These are phyloP conservation scores for Tor tambroides DNA, from an alignment of 2,113 vertebrate genomes.

Conservation along the genomic window DNA sequence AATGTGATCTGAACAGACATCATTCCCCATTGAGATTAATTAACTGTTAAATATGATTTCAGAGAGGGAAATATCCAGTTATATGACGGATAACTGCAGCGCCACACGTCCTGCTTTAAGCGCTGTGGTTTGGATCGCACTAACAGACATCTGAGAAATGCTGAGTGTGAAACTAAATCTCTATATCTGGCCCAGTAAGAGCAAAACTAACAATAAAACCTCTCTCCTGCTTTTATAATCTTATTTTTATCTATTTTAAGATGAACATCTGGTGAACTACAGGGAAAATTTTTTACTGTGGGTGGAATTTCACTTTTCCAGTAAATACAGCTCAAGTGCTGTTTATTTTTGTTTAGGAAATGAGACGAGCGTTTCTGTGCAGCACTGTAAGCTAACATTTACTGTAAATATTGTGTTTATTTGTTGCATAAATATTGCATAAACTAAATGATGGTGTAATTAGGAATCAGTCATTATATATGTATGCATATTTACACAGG, in stretches of 20 bases:
- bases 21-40: constrained; percentile 11
- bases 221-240: not conserved
- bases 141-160: constrained; percentile 49
- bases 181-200: not conserved
- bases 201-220: not conserved
- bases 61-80: constrained; percentile 1
- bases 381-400: not conserved
- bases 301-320: not conserved
- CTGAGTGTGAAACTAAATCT: constrained; percentile 26
- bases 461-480: not conserved
- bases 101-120: constrained; percentile 48
- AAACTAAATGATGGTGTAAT: not conserved
- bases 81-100: constrained; percentile 23
- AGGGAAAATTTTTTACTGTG: not conserved
- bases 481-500: not conserved
- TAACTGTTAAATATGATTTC: constrained; percentile 32
- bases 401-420: not conserved
- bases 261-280: constrained; percentile 10
- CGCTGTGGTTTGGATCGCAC: constrained; percentile 47
- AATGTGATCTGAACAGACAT: constrained; percentile 21
- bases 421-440: not conserved
- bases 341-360: not conserved
- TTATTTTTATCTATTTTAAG: constrained; percentile 20
- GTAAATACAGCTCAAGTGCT: not conserved
- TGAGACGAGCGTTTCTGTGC: not conserved